A percentile compares a stretch with the other conserved stretches of the same genome.
These are phyloP conservation scores for Calidris pugnax DNA, from an alignment of 2,113 vertebrate species.

Conservation along the genomic window DNA sequence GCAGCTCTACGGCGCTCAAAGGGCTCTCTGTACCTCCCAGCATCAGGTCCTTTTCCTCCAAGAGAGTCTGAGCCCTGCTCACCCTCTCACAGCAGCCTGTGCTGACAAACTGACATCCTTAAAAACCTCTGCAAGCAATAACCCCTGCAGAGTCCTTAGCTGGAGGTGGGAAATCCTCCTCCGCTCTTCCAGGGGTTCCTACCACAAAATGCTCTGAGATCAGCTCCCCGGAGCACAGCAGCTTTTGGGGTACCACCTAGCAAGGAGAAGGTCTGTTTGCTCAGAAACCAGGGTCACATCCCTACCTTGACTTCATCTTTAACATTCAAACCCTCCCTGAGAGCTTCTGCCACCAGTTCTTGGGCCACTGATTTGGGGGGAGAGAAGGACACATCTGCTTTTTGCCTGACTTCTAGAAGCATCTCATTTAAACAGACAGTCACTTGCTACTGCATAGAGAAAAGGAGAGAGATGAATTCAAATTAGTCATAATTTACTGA, in stretches of 20 bases:
- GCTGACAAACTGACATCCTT: background rate
- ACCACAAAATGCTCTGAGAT: background rate
- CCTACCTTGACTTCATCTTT: background rate
- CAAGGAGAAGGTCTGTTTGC: background rate
- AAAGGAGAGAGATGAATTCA: background rate
- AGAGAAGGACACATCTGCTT: background rate
- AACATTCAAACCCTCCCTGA: background rate
- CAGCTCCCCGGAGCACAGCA: background rate
- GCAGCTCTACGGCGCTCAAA: fast-evolving
- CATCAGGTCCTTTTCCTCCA: background rate
- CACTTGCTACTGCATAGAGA: background rate
- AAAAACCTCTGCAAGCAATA: background rate
- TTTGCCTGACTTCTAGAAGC: background rate
- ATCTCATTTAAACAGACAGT: background rate
- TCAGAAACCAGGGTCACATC: background rate
- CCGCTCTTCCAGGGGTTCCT: background rate
- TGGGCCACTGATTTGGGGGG: background rate
- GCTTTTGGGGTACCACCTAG: background rate
- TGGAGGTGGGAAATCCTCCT: background rate
- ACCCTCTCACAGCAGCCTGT: background rate
- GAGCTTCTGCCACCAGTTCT: background rate
- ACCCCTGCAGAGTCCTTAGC: background rate
- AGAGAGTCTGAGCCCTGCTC: background rate
- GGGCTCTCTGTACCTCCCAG: background rate
- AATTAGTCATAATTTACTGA: background rate